Base-by-base conservation (phyloP, 2,797 vertebrate genomes). In the Takifugu rubripes region DNA sequence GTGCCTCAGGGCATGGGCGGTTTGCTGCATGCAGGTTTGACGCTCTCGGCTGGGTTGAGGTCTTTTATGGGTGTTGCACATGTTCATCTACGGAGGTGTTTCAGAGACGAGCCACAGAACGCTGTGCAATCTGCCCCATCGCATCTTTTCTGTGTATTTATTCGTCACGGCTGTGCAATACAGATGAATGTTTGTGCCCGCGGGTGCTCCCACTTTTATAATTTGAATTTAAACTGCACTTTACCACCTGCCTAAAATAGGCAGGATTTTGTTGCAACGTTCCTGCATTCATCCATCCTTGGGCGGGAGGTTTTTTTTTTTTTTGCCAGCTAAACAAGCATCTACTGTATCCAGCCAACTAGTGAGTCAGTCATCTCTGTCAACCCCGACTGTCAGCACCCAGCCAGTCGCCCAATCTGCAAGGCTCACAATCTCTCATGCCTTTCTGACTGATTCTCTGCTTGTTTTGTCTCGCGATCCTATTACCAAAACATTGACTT, bases 21-120 rank as follows among this genome's bases (percentile, higher is more conserved):
- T 56, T 65, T 71, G 70, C 59, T 56, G 44, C 43, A 25, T 17
- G 17, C 65, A 72, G 61, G 86, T 86, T 86, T 83, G 84, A 81
- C 85, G 61, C 24, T 17, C 52, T 45, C 12, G 51, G 31, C 16
- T 64, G 55, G 33, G 45, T 46, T 36, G 1, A 26, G 17, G 46
- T 52, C 6, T 61, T 68, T 40, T 46, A 25, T n/a, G 56, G 65
- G 61, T 76, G 87, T 87, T 88, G 85, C 85, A 87, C 85, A 74
- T 77, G 63, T 59, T 56, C 61, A 25, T 31, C 46, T 25, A 24
- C 29, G 61, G 46, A 59, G 54, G 11, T 14, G 11, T 40, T 14
- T 40, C 36, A 14, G 36, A 40, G 10, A 40, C 12, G 12, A 40
- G 36, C 4, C 11, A 14, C 36, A 40, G 14, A 40, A 40, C 10